Conservation (phyloP, 2,888 invertebrate species). For the Metopia argyrocephala region DNA sequence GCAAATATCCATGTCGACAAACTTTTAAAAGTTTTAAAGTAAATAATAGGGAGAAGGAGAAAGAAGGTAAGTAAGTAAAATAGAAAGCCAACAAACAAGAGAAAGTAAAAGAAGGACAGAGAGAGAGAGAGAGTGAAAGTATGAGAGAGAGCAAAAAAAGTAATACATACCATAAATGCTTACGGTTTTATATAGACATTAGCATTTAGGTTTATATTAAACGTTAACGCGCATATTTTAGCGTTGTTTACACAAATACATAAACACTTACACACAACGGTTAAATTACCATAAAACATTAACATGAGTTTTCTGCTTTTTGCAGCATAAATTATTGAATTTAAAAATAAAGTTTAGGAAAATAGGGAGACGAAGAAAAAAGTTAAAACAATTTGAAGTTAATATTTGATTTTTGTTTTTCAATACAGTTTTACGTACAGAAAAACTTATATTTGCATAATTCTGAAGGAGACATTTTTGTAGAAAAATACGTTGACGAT, state of each 20-base stretch:
- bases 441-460: too few relatives aligned
- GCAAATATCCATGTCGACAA: background rate
- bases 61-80: background rate
- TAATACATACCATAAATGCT: background rate
- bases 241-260: background rate
- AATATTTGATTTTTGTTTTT: too few relatives aligned
- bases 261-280: background rate
- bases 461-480: too few relatives aligned
- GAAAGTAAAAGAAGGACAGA: background rate
- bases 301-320: background rate
- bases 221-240: background rate
- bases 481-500: too few relatives aligned
- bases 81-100: background rate
- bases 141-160: too few relatives aligned
- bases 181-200: constrained; percentile 12
- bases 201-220: constrained; percentile 20
- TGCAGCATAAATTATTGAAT: background rate
- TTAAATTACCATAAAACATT: background rate
- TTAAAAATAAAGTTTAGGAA: too few relatives aligned
- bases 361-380: too few relatives aligned
- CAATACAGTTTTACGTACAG: too few relatives aligned
- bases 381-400: too few relatives aligned
- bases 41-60: background rate
- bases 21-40: background rate
- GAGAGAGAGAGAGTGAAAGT: background rate